phyloP scores from a whole-genome alignment of 1,140 invertebrate species.

The Cydia strobilella region DNA sequence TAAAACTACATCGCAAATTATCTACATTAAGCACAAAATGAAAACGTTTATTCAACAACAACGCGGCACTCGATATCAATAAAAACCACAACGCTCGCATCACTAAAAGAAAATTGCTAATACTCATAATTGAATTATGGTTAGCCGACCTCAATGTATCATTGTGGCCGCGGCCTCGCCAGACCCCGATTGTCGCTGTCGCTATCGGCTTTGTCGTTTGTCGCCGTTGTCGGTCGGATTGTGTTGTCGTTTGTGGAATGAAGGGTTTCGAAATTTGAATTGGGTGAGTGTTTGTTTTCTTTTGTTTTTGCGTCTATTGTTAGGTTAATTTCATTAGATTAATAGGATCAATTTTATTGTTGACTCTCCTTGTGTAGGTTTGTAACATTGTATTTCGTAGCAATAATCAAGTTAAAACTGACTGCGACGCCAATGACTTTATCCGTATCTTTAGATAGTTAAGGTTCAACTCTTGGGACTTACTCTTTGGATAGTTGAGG shows the following conservation, averaged over 20 bases:
- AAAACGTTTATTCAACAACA: background rate
- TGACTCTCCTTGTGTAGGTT: constrained; percentile 24
- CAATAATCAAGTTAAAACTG: background rate
- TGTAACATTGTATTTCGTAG: constrained; percentile 27
- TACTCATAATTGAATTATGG: constrained; percentile 76
- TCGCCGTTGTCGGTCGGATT: constrained; percentile 26
- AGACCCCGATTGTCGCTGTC: constrained; percentile 2
- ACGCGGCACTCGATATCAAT: constrained; percentile 39
- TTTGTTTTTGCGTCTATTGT: constrained; percentile 8
- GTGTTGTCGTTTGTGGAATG: constrained; percentile 20
- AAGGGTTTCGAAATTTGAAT: constrained; percentile 1
- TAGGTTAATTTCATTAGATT: constrained; percentile 2
- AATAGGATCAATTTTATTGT: constrained; percentile 36
- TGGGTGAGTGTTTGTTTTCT: constrained; percentile 31
- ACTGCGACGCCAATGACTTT: background rate
- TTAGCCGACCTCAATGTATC: constrained; percentile 64
- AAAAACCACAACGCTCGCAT: constrained; percentile 41
- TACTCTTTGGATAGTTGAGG: too few relatives aligned
- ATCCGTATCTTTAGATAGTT: background rate
- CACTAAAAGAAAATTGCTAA: constrained; percentile 72
- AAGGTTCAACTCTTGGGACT: too few relatives aligned
- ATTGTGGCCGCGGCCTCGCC: constrained; percentile 45
- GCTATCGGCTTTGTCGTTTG: background rate
- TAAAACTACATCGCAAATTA: too few relatives aligned
- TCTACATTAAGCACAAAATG: too few relatives aligned